Base-by-base conservation (phyloP, 2,113 vertebrate genomes). In the Dascyllus trimaculatus region DNA sequence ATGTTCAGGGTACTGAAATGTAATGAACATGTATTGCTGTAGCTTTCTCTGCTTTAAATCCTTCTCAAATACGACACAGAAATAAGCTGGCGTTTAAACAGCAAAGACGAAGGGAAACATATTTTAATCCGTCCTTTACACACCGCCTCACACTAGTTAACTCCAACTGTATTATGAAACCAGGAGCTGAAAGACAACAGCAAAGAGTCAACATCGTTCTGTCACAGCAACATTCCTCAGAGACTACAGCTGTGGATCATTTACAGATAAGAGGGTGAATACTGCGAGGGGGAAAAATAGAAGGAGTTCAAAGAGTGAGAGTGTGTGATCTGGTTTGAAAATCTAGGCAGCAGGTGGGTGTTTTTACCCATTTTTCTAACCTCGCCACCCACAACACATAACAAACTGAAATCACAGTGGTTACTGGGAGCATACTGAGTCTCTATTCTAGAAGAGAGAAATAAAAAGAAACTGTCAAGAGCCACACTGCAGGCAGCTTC, bases 401-500 rank as follows among this genome's bases (percentile, higher is more conserved):
- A 21, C 38, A 22, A 68, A 71, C n/a, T 70, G 40, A 87, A 84
- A 59, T 66, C 75, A 38, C 66, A 54, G 78, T 19, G 21, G 63
- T 22, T 32, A 19, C 70, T 88, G 53, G 65, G 21, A 51, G 52
- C 35, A 46, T 40, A 84, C 21, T 6, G 53, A 71, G 74, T 54
- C 56, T 79, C 48, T 69, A 29, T 54, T 74, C n/a, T 69, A 24
- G 45, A 21, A 52, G 46, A 71, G 11, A 40, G 24, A 60, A 43
- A 84, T 54, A 86, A 64, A 84, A 67, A 64, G 60, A 69, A 57
- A 82, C 52, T 43, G 67, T 74, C 45, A 58, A 74, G 83, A 85
- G 54, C 46, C 67, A 38, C 86, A 69, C 84, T 77, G 84, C 10
- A 14, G 63, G 80, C 40, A 19, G 81, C 85, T 93, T 91, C 91